Percentiles rank a stretch among this genome's conserved stretches.
Evolutionary conservation across 2,888 invertebrate genomes (phyloP).

Genomic region (Drosophila anomalata): DNA sequence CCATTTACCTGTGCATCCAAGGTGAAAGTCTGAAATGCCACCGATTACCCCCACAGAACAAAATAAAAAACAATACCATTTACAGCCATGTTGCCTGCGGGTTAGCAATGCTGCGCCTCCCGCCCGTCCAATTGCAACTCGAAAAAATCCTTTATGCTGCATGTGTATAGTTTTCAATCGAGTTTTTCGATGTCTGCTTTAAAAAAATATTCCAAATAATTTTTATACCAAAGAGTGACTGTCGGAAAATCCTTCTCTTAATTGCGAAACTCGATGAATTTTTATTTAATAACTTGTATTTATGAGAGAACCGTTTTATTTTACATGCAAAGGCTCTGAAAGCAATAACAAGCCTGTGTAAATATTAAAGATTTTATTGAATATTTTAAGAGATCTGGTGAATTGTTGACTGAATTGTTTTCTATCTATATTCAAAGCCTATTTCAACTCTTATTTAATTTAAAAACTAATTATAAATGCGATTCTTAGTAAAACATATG

Average conservation of each 20-base stretch:
- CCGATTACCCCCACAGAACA: conserved; percentile 19
- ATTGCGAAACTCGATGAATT: background rate
- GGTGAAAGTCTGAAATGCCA: conserved; percentile 16
- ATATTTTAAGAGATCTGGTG: background rate
- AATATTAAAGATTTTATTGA: background rate
- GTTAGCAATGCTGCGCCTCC: background rate
- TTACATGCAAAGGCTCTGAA: background rate
- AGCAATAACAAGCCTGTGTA: background rate
- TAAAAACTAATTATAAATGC: background rate
- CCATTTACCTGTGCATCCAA: conserved; percentile 12
- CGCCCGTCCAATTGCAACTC: conserved; percentile 11
- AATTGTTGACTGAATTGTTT: background rate
- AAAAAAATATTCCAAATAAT: conserved; percentile 6
- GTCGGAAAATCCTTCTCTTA: background rate
- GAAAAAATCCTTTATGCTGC: conserved; percentile 16
- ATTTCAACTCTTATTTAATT: background rate
- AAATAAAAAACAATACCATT: conserved; percentile 8
- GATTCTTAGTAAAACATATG: conserved; percentile 4
- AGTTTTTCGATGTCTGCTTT: conserved; percentile 1
- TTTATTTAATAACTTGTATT: background rate
- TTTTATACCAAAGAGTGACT: background rate
- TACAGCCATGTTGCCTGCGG: conserved; percentile 17
- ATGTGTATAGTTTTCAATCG: background rate
- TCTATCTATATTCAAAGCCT: background rate
- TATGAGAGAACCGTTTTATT: background rate